Conservation (phyloP, 2,113 vertebrate species). For the Hemicordylus capensis region DNA sequence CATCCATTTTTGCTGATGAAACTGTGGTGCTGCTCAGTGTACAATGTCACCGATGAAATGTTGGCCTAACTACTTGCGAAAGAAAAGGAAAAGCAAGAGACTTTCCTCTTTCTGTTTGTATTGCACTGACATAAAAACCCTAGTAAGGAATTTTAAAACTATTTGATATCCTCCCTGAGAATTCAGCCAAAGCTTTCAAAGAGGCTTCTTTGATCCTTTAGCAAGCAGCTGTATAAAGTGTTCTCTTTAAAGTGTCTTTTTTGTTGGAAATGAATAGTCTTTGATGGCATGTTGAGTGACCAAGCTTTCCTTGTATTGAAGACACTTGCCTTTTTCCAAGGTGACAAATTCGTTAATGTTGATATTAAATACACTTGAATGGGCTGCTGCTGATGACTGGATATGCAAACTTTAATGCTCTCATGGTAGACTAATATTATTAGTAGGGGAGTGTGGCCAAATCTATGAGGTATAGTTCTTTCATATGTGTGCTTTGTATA, state of each 20-base stretch:
- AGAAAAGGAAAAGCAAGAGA: slow-evolving; percentile 55
- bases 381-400: background rate
- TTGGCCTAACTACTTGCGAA: slow-evolving; percentile 61
- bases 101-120: slow-evolving; percentile 62
- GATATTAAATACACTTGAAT: background rate
- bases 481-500: too few relatives aligned
- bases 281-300: background rate
- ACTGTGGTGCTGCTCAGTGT: background rate
- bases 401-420: rapidly evolving
- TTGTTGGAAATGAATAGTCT: slow-evolving; percentile 29
- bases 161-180: background rate
- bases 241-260: slow-evolving; percentile 31
- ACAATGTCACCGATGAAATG: slow-evolving; percentile 45
- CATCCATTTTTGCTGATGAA: slow-evolving; percentile 30
- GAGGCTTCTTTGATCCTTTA: background rate
- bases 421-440: background rate
- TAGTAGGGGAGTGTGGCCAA: rapidly evolving
- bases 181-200: slow-evolving; percentile 37
- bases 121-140: slow-evolving; percentile 70
- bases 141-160: slow-evolving; percentile 57
- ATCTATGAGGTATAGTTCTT: background rate
- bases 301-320: background rate
- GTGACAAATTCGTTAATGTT: slow-evolving; percentile 6
- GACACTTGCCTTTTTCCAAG: background rate
- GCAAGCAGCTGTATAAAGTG: background rate